Conservation (phyloP, 2,888 invertebrate species). For the Lagria hirta region DNA sequence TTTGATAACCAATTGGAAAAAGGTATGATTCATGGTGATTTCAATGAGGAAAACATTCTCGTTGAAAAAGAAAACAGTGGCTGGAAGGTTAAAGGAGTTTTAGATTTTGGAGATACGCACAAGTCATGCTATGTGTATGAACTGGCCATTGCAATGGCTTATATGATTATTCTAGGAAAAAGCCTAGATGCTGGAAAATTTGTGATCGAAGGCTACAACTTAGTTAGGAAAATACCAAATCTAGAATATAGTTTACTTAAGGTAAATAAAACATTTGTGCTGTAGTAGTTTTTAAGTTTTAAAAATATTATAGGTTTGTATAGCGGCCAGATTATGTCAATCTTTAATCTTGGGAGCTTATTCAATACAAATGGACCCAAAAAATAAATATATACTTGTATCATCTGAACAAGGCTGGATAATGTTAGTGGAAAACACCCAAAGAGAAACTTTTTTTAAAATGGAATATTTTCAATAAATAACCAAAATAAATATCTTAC, state of each 20-base stretch:
- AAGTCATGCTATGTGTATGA: conserved; percentile 78
- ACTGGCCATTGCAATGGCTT: conserved; percentile 77
- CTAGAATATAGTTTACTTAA: conserved; percentile 68
- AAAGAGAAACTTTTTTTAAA: too few relatives aligned
- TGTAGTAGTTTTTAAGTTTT: too few relatives aligned
- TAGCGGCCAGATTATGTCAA: conserved; percentile 79
- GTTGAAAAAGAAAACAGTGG: conserved; percentile 48
- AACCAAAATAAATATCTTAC: too few relatives aligned
- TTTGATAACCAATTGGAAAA: conserved; percentile 61
- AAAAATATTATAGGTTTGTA: conserved; percentile 61
- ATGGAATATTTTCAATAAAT: too few relatives aligned
- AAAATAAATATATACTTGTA: conserved; percentile 73
- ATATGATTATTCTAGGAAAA: conserved; percentile 72
- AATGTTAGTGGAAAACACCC: too few relatives aligned
- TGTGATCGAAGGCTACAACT: conserved; percentile 77
- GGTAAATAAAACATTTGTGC: conserved; percentile 54
- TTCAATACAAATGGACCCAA: conserved; percentile 70
- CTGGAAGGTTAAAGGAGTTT: conserved; percentile 67
- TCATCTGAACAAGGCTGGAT: conserved; percentile 74
- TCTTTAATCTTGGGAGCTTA: conserved; percentile 82
- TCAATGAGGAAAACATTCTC: conserved; percentile 87
- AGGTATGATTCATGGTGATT: conserved; percentile 85
- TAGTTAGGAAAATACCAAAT: conserved; percentile 60
- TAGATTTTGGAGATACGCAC: conserved; percentile 87
- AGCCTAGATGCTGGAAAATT: conserved; percentile 64